phyloP scores from a whole-genome alignment of 2,113 vertebrate species.

The Epinephelus moara region DNA sequence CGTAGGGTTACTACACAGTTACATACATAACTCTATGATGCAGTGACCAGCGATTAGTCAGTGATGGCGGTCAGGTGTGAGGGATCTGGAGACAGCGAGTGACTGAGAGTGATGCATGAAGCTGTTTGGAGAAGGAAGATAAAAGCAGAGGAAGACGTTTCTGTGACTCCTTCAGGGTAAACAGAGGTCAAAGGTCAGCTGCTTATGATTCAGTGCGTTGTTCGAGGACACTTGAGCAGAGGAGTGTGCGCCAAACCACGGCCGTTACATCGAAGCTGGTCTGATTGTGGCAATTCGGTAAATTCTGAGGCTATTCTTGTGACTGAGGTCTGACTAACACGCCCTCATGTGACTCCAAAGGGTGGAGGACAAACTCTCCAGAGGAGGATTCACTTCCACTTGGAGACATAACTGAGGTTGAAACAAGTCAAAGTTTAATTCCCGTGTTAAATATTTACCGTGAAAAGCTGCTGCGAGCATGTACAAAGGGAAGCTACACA shows the following conservation, averaged over 20 bases:
- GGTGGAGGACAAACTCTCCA: not conserved
- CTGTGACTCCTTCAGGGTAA: not conserved
- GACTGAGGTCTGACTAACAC: slow-evolving; percentile 16
- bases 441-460: not conserved
- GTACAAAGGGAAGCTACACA: not conserved
- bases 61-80: not conserved
- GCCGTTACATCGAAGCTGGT: not conserved
- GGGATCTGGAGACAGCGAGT: not conserved
- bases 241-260: slow-evolving; percentile 2
- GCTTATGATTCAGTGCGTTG: not conserved
- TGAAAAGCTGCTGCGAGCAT: not conserved
- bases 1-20: too few species aligned
- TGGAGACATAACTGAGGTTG: not conserved
- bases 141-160: not conserved
- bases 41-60: not conserved
- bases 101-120: not conserved
- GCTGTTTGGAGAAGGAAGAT: not conserved
- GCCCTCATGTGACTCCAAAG: not conserved
- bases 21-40: too few species aligned
- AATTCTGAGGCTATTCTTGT: slow-evolving; percentile 4
- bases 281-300: not conserved
- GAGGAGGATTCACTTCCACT: not conserved
- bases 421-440: not conserved
- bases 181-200: slow-evolving; percentile 4
- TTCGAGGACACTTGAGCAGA: not conserved